phyloP scores from a whole-genome alignment of 2,888 invertebrate genomes.

The Polymixis lichenea region DNA sequence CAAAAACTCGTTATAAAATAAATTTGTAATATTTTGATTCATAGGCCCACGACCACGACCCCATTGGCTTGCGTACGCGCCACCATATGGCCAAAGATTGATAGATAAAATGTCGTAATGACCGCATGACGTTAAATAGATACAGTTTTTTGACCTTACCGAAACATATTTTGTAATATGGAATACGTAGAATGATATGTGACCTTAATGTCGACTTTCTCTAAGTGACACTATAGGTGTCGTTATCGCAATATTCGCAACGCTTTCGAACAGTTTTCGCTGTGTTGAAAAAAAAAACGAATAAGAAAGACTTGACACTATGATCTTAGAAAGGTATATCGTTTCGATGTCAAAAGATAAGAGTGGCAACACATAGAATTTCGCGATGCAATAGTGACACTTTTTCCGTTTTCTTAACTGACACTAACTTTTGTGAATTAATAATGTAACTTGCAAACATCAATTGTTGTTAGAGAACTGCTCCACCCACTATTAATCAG shows the following conservation, averaged over 20 bases:
- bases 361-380: background rate
- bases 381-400: background rate
- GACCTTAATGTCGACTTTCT: slow-evolving; percentile 31
- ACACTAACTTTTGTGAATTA: background rate
- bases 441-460: background rate
- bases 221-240: background rate
- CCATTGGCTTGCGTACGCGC: slow-evolving; percentile 44
- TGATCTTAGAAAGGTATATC: background rate
- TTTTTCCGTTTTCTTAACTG: background rate
- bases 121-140: slow-evolving; percentile 76
- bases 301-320: background rate
- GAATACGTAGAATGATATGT: slow-evolving; percentile 16
- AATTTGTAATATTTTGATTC: slow-evolving; percentile 66
- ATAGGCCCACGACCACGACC: slow-evolving; percentile 46
- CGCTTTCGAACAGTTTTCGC: background rate
- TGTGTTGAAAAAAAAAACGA: slow-evolving; percentile 10
- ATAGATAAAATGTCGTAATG: slow-evolving; percentile 75
- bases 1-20: slow-evolving; percentile 50
- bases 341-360: background rate
- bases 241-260: background rate
- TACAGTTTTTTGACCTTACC: slow-evolving; percentile 68
- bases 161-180: slow-evolving; percentile 38
- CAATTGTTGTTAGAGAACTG: background rate
- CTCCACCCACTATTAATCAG: no score
- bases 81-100: slow-evolving; percentile 75